Percentiles rank a stretch among this genome's conserved stretches.
Conservation (phyloP, 2,113 vertebrate species). For the Lathamus discolor region DNA sequence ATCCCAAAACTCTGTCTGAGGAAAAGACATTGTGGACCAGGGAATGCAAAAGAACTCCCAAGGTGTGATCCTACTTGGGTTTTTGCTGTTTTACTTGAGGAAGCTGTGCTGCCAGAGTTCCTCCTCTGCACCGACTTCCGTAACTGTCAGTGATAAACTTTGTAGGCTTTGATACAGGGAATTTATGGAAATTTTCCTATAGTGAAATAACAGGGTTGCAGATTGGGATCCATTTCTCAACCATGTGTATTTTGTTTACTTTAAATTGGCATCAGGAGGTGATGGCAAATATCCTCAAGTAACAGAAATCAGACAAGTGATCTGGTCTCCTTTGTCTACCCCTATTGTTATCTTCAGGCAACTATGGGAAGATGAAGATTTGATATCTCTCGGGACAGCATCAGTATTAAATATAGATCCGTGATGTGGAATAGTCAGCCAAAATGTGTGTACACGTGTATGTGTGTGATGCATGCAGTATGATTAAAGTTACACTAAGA, state of each 20-base stretch:
- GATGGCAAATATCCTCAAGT: not conserved
- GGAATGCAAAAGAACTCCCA: not conserved
- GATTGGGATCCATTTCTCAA: not conserved
- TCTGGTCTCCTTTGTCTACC: not conserved
- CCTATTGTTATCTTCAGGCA: not conserved
- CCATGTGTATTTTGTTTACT: not conserved
- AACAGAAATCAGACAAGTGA: not conserved
- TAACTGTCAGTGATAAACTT: not conserved
- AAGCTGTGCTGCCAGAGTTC: not conserved
- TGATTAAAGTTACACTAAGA: not conserved
- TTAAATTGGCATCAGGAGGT: not conserved
- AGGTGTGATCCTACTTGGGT: not conserved
- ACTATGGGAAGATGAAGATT: not conserved
- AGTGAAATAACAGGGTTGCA: not conserved
- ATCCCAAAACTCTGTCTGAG: not conserved
- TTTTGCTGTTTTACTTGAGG: not conserved
- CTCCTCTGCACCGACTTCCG: not conserved
- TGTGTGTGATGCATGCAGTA: not conserved
- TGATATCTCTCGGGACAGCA: not conserved
- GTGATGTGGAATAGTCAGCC: not conserved
- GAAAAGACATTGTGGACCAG: not conserved
- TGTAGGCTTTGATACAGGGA: not conserved
- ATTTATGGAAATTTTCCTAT: not conserved
- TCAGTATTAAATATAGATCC: not conserved
- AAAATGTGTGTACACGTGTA: accelerated